These are phyloP conservation scores for Ellobius talpinus DNA, from an alignment of 2,113 vertebrate genomes.

Conservation along the genomic window DNA sequence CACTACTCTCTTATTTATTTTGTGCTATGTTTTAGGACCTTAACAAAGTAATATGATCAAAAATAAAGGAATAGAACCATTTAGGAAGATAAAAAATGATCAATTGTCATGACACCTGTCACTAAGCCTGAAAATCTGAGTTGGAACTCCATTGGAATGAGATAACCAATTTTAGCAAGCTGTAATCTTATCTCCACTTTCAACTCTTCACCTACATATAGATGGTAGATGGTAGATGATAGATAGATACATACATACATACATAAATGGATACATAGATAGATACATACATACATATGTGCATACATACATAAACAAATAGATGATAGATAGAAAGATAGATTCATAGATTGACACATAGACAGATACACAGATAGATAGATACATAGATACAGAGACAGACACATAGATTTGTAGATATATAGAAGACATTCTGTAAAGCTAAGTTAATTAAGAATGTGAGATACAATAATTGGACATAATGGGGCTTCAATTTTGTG, in stretches of 20 bases:
- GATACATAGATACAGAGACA: background rate
- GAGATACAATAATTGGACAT: rapidly evolving
- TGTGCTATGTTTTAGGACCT: background rate
- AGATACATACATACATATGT: too few relatives aligned
- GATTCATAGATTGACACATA: too few relatives aligned
- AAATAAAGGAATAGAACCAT: background rate
- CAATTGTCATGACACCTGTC: background rate
- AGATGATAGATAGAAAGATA: too few relatives aligned
- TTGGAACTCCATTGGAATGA: background rate
- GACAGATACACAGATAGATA: too few relatives aligned
- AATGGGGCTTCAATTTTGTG: background rate
- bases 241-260: too few relatives aligned
- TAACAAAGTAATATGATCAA: background rate
- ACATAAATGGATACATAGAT: too few relatives aligned
- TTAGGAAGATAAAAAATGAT: background rate
- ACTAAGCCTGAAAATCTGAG: background rate
- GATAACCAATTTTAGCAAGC: too few relatives aligned
- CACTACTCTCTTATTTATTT: background rate
- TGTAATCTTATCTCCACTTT: background rate
- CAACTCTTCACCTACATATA: background rate
- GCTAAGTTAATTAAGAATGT: background rate
- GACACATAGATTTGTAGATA: background rate
- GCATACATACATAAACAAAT: too few relatives aligned
- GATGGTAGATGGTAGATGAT: too few relatives aligned
- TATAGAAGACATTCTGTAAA: background rate